Base-by-base conservation (phyloP, 2,113 vertebrate genomes). In the Crotalus viridis region DNA sequence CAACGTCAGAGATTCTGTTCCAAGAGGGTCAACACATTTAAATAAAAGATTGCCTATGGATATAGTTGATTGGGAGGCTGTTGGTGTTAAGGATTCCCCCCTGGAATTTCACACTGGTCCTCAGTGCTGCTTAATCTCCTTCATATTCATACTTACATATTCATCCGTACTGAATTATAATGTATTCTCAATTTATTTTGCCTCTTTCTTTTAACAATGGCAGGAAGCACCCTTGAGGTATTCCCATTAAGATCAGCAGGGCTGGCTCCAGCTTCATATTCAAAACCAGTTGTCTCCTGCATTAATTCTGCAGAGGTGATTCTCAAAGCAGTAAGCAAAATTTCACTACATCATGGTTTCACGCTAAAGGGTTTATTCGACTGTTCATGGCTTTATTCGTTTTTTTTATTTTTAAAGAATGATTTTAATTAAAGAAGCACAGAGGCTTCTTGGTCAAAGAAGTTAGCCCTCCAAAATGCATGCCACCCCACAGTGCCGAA, bases 41-140 rank as follows among this genome's bases (percentile, higher is more conserved):
- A 95, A 93, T 93, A 43, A 92, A 95, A 90, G 88, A 95, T 96
- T 91, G 97, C 97, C 98, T 97, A 97, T 96, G 97, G 98, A 97
- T 96, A 96, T 94, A 15, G 89, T 96, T 97, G 97, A 97, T 96
- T 96, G 96, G 97, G 96, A 95, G 91, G 89, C 92, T 52, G 69
- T 91, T 87, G 0, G 28, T 93, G 92, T 92, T 92, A 95, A 88
- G 93, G 91, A 93, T 95, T 95, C 97, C 97, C 97, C 97, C 90
- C 87, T 91, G 97, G 98, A 96, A 94, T 95, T 96, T 0, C 94
- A 39, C 91, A 95, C 93, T 90, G 87, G 93, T 95, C 94, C 39
- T 85, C 88, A 87, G 96, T 48, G 91, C 95, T 88, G 94, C 95
- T 93, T 97, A 95, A 97, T 97, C 97, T 97, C 93, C 97, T 97